These are phyloP conservation scores for Lota lota DNA, from an alignment of 2,113 vertebrate genomes.

Conservation along the genomic window DNA sequence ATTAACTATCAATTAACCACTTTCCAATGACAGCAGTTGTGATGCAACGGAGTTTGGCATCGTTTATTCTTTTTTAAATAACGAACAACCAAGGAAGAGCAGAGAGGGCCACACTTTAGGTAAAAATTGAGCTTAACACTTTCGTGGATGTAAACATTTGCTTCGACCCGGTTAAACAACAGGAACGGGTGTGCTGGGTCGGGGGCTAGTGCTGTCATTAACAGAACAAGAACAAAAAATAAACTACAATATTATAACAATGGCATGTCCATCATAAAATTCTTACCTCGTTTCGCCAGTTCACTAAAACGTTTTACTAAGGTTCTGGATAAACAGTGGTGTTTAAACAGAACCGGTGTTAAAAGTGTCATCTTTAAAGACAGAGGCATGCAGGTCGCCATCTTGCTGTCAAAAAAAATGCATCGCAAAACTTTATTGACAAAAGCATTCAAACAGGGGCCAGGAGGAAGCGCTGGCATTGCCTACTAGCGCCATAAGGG, in stretches of 20 bases:
- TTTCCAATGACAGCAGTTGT: no score
- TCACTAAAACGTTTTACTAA: slow-evolving; percentile 9
- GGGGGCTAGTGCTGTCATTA: not conserved
- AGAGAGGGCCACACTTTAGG: no score
- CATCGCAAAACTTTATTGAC: slow-evolving; percentile 63
- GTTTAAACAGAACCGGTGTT: slow-evolving; percentile 26
- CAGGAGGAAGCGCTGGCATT: not conserved
- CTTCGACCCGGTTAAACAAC: no score
- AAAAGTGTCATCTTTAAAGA: slow-evolving; percentile 62
- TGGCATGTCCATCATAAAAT: not conserved
- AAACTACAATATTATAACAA: not conserved
- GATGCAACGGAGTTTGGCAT: no score
- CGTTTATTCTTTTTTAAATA: no score
- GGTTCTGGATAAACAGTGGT: slow-evolving; percentile 16
- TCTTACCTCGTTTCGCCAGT: slow-evolving; percentile 64
- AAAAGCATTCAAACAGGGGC: not conserved
- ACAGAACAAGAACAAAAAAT: not conserved
- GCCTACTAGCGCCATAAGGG: not conserved
- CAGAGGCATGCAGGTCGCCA: slow-evolving; percentile 65
- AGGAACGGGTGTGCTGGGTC: not conserved
- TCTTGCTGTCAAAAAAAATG: slow-evolving; percentile 48
- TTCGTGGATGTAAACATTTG: no score
- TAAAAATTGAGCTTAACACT: no score
- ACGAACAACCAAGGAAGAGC: no score
- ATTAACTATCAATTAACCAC: no score